Percentiles rank a stretch among this genome's conserved stretches.
Conservation (phyloP, 2,888 invertebrate genomes). For the Lasioglossum vierecki region DNA sequence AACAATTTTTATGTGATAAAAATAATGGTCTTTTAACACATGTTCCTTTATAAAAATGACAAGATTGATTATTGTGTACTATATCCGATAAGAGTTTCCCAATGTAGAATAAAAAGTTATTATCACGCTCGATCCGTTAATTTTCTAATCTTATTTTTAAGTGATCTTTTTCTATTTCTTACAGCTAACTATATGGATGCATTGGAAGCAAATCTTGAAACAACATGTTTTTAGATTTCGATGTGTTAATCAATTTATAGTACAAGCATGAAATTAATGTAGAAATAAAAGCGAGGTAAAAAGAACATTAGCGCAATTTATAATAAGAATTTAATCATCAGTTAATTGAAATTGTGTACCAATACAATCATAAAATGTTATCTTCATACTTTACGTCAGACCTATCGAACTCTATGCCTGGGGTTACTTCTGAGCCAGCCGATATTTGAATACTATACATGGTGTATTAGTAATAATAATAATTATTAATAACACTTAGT, state of each 20-base stretch:
- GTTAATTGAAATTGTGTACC: not conserved
- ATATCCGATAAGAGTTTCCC: not conserved
- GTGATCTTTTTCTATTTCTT: not conserved
- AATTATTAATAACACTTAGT: no score
- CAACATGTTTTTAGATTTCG: not conserved
- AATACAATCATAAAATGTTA: not conserved
- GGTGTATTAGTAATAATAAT: no score
- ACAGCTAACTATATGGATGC: not conserved
- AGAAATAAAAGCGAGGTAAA: not conserved
- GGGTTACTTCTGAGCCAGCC: no score
- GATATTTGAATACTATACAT: no score
- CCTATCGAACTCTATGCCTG: no score
- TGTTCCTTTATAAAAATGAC: no score
- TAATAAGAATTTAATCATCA: not conserved
- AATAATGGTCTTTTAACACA: no score
- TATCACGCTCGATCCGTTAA: not conserved
- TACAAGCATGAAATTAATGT: not conserved
- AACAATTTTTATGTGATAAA: no score
- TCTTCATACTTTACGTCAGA: not conserved
- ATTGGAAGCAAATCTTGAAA: not conserved
- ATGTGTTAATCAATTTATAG: not conserved
- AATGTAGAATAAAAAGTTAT: not conserved
- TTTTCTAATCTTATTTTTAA: not conserved
- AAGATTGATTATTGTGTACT: no score
- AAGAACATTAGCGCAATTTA: not conserved